phyloP scores from a whole-genome alignment of 1,140 invertebrate species.

The Mizuhopecten yessoensis region DNA sequence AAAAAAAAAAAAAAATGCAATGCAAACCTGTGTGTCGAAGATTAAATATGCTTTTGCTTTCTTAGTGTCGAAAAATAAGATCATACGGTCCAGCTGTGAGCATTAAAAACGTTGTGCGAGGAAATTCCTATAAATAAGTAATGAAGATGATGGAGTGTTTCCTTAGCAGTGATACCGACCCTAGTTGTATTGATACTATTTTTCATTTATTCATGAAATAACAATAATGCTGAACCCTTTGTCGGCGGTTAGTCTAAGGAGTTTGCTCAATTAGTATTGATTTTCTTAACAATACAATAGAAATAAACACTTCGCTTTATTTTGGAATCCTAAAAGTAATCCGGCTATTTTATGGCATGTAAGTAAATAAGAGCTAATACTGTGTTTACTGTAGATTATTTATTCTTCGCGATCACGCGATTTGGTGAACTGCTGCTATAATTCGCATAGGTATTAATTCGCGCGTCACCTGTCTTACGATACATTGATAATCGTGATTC shows the following conservation, averaged over 20 bases:
- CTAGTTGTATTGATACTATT: neutral
- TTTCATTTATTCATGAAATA: conserved; percentile 2
- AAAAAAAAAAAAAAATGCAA: too few relatives aligned
- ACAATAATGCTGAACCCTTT: neutral
- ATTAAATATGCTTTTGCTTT: neutral
- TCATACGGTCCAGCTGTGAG: neutral
- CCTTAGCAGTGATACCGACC: neutral
- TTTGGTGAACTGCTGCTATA: too few relatives aligned
- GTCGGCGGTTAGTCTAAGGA: neutral
- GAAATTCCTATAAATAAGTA: neutral
- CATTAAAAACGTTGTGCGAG: neutral
- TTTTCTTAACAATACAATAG: neutral
- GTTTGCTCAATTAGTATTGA: neutral
- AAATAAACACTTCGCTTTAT: neutral
- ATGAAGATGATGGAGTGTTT: neutral
- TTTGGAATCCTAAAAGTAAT: neutral
- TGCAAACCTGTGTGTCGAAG: neutral
- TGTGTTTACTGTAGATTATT: too few relatives aligned
- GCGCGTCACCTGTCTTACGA: too few relatives aligned
- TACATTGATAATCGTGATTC: too few relatives aligned
- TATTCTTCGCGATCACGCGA: too few relatives aligned
- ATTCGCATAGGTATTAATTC: too few relatives aligned
- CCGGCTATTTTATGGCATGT: neutral
- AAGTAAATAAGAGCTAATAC: too few relatives aligned
- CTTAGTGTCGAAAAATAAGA: neutral